Percentiles rank a stretch among this genome's conserved stretches.
These are phyloP conservation scores for Pontoporia blainvillei DNA, from an alignment of 2,113 vertebrate species.

Conservation along the genomic window DNA sequence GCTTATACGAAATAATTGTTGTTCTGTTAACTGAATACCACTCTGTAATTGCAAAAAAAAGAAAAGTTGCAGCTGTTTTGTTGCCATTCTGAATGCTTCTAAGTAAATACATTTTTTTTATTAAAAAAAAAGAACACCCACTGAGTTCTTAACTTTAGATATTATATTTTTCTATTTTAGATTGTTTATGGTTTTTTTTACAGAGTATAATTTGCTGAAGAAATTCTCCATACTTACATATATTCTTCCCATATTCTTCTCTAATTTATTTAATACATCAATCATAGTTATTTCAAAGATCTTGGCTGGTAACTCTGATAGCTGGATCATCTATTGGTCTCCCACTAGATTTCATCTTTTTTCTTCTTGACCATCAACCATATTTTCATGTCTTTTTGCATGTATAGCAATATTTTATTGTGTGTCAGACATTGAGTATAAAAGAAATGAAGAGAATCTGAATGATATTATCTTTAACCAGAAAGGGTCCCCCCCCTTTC, in stretches of 20 bases:
- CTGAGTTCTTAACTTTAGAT: not conserved
- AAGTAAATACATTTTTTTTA: conserved; percentile 94
- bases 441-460: not conserved
- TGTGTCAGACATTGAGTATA: not conserved
- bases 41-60: conserved; percentile 89
- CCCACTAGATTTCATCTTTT: not conserved
- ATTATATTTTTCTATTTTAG: not conserved
- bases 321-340: not conserved
- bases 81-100: conserved; percentile 97
- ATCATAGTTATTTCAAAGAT: not conserved
- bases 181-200: not conserved
- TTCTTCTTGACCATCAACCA: not conserved
- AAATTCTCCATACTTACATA: not conserved
- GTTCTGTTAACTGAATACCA: too few relatives aligned
- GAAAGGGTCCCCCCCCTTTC: not conserved
- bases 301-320: not conserved
- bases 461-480: not conserved
- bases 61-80: conserved; percentile 93
- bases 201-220: not conserved
- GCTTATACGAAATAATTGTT: too few relatives aligned
- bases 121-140: conserved; percentile 63
- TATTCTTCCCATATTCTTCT: not conserved
- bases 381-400: not conserved
- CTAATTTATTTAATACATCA: not conserved
- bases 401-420: not conserved